phyloP scores from a whole-genome alignment of 2,888 invertebrate species.

The Tenthredo notha region DNA sequence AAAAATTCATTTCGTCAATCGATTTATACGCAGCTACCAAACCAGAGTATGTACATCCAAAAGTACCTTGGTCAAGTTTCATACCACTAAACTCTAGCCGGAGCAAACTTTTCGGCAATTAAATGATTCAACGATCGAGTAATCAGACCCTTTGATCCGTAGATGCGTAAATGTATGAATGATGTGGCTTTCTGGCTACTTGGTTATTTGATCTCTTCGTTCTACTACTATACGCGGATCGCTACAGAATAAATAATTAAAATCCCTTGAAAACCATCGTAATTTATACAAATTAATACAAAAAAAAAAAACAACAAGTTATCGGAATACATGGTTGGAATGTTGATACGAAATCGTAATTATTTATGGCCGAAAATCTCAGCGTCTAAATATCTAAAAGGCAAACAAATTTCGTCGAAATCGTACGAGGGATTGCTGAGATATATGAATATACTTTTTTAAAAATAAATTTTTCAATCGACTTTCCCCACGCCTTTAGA shows the following conservation, averaged over 20 bases:
- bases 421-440: neutral
- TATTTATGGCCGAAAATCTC: neutral
- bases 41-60: neutral
- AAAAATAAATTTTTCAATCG: neutral
- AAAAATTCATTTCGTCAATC: neutral
- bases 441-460: neutral
- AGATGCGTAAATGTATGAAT: neutral
- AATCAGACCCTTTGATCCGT: slow-evolving; percentile 22
- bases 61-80: neutral
- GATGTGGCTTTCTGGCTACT: neutral
- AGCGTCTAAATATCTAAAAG: neutral
- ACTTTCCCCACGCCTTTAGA: neutral
- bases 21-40: neutral
- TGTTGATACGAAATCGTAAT: neutral
- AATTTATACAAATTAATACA: too few relatives aligned
- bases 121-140: slow-evolving; percentile 26
- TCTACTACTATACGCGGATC: neutral
- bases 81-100: neutral
- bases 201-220: neutral
- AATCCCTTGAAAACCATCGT: neutral
- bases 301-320: neutral
- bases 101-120: neutral
- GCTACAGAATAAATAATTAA: neutral
- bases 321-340: neutral
- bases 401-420: neutral